These are phyloP conservation scores for Diorhabda carinulata DNA, from an alignment of 1,140 invertebrate species.

Conservation along the genomic window DNA sequence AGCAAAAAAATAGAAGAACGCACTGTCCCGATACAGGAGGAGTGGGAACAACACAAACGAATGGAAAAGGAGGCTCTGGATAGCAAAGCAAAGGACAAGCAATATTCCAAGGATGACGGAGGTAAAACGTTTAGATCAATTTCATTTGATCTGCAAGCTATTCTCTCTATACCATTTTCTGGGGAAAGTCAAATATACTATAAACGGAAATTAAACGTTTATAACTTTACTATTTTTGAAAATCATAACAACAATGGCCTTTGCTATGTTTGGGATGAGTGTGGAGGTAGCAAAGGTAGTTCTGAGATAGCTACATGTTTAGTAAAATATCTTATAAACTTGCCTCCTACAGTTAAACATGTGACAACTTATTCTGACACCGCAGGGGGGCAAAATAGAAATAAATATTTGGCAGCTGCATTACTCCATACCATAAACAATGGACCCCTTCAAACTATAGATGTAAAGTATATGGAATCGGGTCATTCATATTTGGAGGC, in stretches of 20 bases:
- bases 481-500: constrained; percentile 6
- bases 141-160: neutral
- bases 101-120: neutral
- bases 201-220: too few species aligned
- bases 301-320: too few species aligned
- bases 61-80: neutral
- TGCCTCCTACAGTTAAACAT: too few species aligned
- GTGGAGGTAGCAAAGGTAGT: too few species aligned
- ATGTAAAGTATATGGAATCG: constrained; percentile 6
- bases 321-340: too few species aligned
- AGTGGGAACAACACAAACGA: neutral
- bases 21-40: neutral
- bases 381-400: neutral
- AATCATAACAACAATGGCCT: too few species aligned
- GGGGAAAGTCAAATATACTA: too few species aligned
- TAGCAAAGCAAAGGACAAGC: neutral
- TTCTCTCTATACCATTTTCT: neutral
- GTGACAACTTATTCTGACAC: constrained; percentile 3
- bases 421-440: constrained; percentile 2
- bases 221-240: too few species aligned
- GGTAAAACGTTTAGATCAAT: neutral
- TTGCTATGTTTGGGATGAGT: too few species aligned
- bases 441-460: neutral
- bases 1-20: neutral
- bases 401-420: constrained; percentile 5